Base-by-base conservation (phyloP, 2,797 vertebrate genomes). In the Glyptemys insculpta region DNA sequence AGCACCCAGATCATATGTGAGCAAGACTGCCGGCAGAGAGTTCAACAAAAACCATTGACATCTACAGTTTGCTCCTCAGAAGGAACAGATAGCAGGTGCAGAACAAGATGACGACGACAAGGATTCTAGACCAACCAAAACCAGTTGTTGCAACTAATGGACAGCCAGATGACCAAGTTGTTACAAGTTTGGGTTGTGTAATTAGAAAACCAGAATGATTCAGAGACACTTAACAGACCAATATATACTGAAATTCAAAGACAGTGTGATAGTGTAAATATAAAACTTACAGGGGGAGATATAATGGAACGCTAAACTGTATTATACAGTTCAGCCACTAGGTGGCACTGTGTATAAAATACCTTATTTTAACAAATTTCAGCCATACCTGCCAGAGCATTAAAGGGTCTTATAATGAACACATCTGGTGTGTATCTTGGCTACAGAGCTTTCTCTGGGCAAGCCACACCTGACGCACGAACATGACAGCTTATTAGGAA, bases 401-500 rank as follows among this genome's bases (percentile, higher is more conserved):
- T 65, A 34, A 65, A n/a, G 16, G 59, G n/a, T 68, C 8, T 68
- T 68, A 68, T 68, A 68, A 37, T 11, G 34, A 37, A 68, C 65
- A 68, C 9, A 68, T 68, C 18, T 68, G 34, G 18, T 37, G 8
- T 37, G 9, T 21, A 21, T 37, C 34, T 34, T 68, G 65, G n/a
- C 65, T 68, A 62, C 65, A 65, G 62, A 65, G 34, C 34, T n/a
- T 18, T 18, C 34, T 18, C 34, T 65, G 31, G 15, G 18, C 18
- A 68, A n/a, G 62, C 18, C n/a, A 68, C 8, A 37, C n/a, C 34
- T 68, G n/a, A 21, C 18, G 37, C 18, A 41, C 19, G 19, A 41
- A 23, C 65, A 41, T 3, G n/a, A 37, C 19, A 37, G n/a, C 37
- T 92, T 89, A 34, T 95, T 90, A 96, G 41, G 19, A 93, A 76